Conservation (phyloP, 2,797 vertebrate genomes). For the Scyliorhinus canicula region DNA sequence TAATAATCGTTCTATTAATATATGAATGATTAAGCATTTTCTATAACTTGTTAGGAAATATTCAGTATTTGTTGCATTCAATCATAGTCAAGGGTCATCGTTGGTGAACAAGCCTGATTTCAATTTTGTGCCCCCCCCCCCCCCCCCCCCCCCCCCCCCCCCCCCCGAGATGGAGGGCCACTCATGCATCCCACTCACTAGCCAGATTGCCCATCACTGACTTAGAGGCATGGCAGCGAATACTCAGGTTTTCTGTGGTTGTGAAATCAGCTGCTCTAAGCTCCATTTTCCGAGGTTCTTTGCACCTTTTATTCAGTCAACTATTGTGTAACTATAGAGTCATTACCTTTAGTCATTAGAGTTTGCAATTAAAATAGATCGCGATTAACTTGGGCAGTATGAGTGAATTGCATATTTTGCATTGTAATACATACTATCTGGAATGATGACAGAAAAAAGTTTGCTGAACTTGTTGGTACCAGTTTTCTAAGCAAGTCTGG, state of each 20-base stretch:
- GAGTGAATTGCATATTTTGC: not conserved
- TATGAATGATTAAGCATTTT: no score
- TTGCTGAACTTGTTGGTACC: not conserved
- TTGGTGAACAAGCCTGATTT: no score
- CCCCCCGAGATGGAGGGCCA: no score
- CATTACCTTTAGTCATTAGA: not conserved
- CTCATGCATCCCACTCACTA: no score
- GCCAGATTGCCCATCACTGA: no score
- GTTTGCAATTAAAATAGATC: not conserved
- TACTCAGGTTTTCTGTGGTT: not conserved
- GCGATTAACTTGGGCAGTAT: not conserved
- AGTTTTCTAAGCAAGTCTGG: not conserved
- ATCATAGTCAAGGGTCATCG: no score
- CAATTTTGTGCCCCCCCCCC: no score
- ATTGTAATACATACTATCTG: not conserved
- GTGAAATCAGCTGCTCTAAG: not conserved
- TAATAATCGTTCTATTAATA: no score
- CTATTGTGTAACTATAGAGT: not conserved
- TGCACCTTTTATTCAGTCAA: not conserved
- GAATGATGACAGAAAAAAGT: not conserved
- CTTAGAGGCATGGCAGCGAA: not conserved
- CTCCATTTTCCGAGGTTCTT: not conserved
- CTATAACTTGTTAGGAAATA: no score
- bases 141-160: no score
- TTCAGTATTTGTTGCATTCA: no score